These are phyloP conservation scores for Oopsacas minuta DNA, from an alignment of 37 sponge, comb jelly and placozoan genomes.

Conservation along the genomic window DNA sequence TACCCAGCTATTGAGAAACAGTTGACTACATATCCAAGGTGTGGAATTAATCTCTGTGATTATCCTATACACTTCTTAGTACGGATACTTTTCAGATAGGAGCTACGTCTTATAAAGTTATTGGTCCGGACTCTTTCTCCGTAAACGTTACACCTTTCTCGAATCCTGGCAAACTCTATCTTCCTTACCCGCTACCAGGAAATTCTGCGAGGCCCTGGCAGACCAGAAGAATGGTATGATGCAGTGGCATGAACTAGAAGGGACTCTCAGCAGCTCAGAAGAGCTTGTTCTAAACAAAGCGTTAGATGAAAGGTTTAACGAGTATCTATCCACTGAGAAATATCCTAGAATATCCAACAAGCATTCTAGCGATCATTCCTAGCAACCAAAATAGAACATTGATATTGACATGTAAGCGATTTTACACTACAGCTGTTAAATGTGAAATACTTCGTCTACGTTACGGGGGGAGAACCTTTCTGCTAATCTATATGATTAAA, in stretches of 20 bases:
- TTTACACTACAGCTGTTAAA: too few species aligned
- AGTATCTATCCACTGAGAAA: neutral
- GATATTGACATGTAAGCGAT: too few species aligned
- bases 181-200: neutral
- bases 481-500: too few species aligned
- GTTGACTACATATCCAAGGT: neutral
- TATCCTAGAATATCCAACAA: neutral
- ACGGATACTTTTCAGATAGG: neutral
- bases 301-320: neutral
- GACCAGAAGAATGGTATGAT: neutral
- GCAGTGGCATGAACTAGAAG: neutral
- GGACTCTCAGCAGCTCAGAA: neutral
- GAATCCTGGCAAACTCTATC: neutral
- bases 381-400: too few species aligned
- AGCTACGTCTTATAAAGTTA: neutral
- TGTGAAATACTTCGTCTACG: too few species aligned
- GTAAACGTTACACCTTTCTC: neutral
- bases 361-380: neutral
- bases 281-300: neutral
- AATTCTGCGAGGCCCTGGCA: neutral
- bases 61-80: neutral
- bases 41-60: conserved; percentile 3
- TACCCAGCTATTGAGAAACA: neutral
- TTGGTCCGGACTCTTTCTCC: neutral
- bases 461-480: too few species aligned